Evolutionary conservation across 92 coral and sea anemone genomes (phyloP), one percentile per base, ranked within the genome.

Genomic region (Phymanthus crucifer): DNA sequence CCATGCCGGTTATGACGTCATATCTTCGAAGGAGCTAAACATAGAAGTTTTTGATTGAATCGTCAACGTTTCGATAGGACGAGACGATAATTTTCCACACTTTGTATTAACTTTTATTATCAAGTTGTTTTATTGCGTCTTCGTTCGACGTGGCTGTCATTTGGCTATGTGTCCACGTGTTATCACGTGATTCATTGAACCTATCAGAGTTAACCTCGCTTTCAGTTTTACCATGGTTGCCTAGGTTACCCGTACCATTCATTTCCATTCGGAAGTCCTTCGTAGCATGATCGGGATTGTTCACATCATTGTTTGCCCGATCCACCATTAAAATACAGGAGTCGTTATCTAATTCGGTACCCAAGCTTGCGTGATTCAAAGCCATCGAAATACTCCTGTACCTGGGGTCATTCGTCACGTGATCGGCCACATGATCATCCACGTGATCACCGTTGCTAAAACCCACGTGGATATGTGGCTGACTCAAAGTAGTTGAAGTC

Each of bases 341-440:
- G 11, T 77, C 48, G 6, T 24, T 47, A 61, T 76, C 80, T 8
- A 76, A 76, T 21, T 66, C 81, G 29, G 31, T 45, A 18, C 78
- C 71, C 35, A 77, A 32, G 18, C 72, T 61, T 0, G 81, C 57
- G 0, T 61, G 71, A 61, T 58, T 61, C 19, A 57, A 61, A 16
- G 81, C 81, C 58, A 40, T 68, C 17, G 82, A 78, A 26, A 78
- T 32, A 34, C 82, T 78, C 40, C 82, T 78, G 40, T 38, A 61
- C 32, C 82, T 66, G 74, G 21, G 31, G 27, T 70, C 48, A 70
- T 70, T 40, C 3, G 32, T 29, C 8, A 27, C n/a, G n/a, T n/a
- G 29, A 50, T 17, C 8, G 16, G 12, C 13, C 16, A 33, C 66
- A 24, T 75, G 40, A 17, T 75, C 69, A 2, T 29, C 66, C 70